Base-by-base conservation (phyloP, 2,113 vertebrate species). In the Mastomys natalensis region DNA sequence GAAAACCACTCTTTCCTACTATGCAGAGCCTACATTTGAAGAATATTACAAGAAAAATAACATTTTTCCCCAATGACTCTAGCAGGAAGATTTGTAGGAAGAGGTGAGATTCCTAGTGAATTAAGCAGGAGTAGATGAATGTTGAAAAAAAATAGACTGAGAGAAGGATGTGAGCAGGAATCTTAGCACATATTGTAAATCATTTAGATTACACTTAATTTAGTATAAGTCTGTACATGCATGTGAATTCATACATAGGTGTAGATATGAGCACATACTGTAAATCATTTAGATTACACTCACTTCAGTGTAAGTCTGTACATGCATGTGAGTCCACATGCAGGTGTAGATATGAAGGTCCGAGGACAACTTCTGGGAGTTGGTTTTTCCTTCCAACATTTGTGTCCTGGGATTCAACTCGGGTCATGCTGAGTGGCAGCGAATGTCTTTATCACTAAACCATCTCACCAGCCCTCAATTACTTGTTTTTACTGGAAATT, bases 11-110 rank as follows among this genome's bases (percentile, higher is more conserved):
- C 26, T 26, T 92, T 48, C 91, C 95, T 95, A 77, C 60, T 92
- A 95, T 66, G 95, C n/a, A 92, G 96, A 97, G 45, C 76, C 93
- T 97, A 48, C 13, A 87, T 86, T 72, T 92, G 84, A 80, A 97
- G 89, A 86, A 4, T 97, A 45, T 73, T 97, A 81, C 84, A 95
- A 87, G 84, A 60, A 96, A 97, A 97, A 53, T 34, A 88, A 17
- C 51, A 74, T 86, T 66, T 91, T 90, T 29, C 2, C 43, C 0
- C 43, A 77, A 58, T 26, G 8, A 89, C 92, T 53, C 53, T 89
- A 82, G 87, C 85, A 84, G 89, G 9, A 95, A 96, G 72, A 82
- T 37, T 94, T 40, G 15, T n/a, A 95, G 5, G 13, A 48, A 31
- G 0, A 94, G 40, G 21, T 70, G 55, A 85, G 7, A 66, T 58